Evolutionary conservation across 2,797 vertebrate species (phyloP).

Genomic region (Tangara arthus): DNA sequence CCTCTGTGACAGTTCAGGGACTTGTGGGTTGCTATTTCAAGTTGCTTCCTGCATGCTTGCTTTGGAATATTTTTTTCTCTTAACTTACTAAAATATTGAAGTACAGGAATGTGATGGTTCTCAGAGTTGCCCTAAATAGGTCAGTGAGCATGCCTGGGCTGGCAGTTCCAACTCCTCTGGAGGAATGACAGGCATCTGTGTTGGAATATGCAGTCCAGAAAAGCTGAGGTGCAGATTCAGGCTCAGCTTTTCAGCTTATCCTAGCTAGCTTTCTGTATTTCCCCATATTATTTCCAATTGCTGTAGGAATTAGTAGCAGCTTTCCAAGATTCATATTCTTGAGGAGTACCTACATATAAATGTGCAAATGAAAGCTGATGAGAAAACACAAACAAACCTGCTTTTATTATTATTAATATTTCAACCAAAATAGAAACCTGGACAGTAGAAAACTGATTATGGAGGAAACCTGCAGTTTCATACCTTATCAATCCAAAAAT

Average conservation of each 20-base stretch:
- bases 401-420: background rate
- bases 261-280: background rate
- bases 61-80: conserved; percentile 1
- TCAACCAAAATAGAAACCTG: background rate
- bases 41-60: background rate
- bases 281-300: background rate
- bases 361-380: background rate
- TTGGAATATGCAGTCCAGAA: background rate
- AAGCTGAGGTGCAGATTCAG: background rate
- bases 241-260: background rate
- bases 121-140: conserved; percentile 27
- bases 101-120: background rate
- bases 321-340: background rate
- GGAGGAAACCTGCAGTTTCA: background rate
- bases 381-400: background rate
- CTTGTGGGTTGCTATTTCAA: background rate
- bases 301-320: background rate
- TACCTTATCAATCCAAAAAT: background rate
- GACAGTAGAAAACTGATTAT: background rate
- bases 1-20: background rate
- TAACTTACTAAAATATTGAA: background rate
- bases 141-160: background rate
- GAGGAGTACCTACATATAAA: background rate
- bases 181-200: background rate
- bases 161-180: background rate